Conservation (phyloP, 2,888 invertebrate genomes). For the Drosophila pseudotalamancana region DNA sequence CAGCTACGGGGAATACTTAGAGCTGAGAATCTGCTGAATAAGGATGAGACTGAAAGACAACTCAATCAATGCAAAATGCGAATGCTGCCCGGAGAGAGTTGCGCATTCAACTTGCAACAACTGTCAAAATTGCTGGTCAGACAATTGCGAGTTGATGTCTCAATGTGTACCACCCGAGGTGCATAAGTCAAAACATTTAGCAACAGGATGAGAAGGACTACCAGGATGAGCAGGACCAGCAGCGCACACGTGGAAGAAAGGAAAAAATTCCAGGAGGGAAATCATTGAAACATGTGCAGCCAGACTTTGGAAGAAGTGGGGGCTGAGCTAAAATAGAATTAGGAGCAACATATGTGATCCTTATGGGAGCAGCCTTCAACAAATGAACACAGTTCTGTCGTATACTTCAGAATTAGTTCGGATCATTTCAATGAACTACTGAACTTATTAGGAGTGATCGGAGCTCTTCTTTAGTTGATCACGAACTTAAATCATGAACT, state of each 20-base stretch:
- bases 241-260: conserved; percentile 38
- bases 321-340: conserved; percentile 20
- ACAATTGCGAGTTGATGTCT: conserved; percentile 65
- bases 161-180: conserved; percentile 64
- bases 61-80: conserved; percentile 71
- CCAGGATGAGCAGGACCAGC: conserved; percentile 22
- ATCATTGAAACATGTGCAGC: conserved; percentile 57
- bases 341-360: conserved; percentile 53
- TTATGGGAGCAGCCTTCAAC: conserved; percentile 28
- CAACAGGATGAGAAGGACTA: conserved; percentile 1
- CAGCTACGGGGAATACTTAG: conserved; percentile 34
- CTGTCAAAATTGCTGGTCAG: conserved; percentile 59
- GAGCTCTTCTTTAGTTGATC: too few species aligned
- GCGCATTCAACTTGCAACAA: conserved; percentile 21
- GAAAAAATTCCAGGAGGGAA: conserved; percentile 27
- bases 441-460: too few species aligned
- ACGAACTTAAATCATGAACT: too few species aligned
- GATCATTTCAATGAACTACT: too few species aligned
- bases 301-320: conserved; percentile 36
- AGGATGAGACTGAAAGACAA: conserved; percentile 25
- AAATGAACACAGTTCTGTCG: conserved; percentile 25
- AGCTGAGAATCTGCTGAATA: conserved; percentile 26
- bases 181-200: conserved; percentile 65
- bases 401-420: too few species aligned
- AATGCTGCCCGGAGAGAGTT: conserved; percentile 57